Base-by-base conservation (phyloP, 2,888 invertebrate species). In the Catocala nupta region DNA sequence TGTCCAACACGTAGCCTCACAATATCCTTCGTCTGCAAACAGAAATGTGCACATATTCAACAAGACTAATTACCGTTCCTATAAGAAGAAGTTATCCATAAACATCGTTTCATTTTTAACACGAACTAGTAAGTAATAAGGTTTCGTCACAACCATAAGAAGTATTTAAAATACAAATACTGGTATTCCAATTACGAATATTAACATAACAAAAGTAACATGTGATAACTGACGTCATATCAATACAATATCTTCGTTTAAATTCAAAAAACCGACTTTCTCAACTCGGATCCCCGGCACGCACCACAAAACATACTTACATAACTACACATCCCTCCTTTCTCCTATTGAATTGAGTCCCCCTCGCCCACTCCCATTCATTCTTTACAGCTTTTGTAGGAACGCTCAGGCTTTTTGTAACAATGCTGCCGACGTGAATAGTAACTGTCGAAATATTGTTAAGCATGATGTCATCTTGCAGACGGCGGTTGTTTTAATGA, bases 341-440 rank as follows among this genome's bases (percentile, higher is more conserved):
- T 88, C 87, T 87, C 77, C 86, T 87, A 90, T 93, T 91, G 88
- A 91, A 90, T 90, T 86, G 86, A 81, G 84, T 82, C 87, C 65
- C 83, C 82, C 75, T 84, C 87, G 81, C 87, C 86, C 88, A 82
- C 87, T 86, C 83, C 87, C 89, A 89, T 90, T 92, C 90, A 92
- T 92, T 92, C 91, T 90, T 91, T 87, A 86, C 86, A 88, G 89
- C 90, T 90, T 91, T 92, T 92, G 91, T 92, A 87, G 85, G 80
- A 87, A 82, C 86, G 88, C 86, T 85, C 83, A 87, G 85, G 88
- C 89, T 92, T 92, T 90, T 90, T 91, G 89, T 90, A 90, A 89
- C 89, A 87, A 87, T 86, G 81, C 86, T 81, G 80, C 75, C 82
- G 77, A 74, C 75, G 81, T 87, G 91, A 91, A 92, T 89, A 86